A percentile compares a stretch with the other conserved stretches of the same genome.
phyloP scores from a whole-genome alignment of 1,140 invertebrate genomes.

The Anoplolepis gracilipes region DNA sequence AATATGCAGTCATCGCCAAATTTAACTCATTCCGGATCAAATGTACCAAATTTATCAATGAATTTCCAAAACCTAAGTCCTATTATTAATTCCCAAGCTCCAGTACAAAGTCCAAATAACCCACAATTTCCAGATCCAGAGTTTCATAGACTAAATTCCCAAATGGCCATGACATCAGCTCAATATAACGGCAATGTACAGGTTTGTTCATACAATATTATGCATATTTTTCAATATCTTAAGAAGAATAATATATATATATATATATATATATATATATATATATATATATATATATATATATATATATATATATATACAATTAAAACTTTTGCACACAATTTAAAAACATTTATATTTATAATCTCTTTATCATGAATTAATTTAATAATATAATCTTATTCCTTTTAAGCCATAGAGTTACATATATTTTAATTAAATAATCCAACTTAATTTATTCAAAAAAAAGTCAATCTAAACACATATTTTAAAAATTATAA shows the following conservation, averaged over 20 bases:
- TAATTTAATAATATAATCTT: neutral
- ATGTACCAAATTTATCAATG: conserved; percentile 82
- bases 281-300: neutral
- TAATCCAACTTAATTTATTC: neutral
- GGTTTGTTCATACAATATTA: conserved; percentile 56
- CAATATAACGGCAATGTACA: conserved; percentile 84
- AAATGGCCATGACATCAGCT: conserved; percentile 73
- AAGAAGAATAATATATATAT: neutral
- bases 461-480: neutral
- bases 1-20: conserved; percentile 86
- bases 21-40: conserved; percentile 79
- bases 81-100: conserved; percentile 81
- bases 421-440: neutral
- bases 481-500: neutral
- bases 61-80: conserved; percentile 86
- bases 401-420: neutral
- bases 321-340: neutral
- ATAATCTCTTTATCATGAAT: neutral
- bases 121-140: conserved; percentile 80
- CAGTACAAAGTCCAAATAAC: conserved; percentile 78
- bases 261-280: neutral
- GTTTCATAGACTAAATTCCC: conserved; percentile 81
- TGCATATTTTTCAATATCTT: neutral
- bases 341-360: neutral
- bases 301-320: neutral